Evolutionary conservation across 1,140 invertebrate species (phyloP).

Genomic region (Apis florea): DNA sequence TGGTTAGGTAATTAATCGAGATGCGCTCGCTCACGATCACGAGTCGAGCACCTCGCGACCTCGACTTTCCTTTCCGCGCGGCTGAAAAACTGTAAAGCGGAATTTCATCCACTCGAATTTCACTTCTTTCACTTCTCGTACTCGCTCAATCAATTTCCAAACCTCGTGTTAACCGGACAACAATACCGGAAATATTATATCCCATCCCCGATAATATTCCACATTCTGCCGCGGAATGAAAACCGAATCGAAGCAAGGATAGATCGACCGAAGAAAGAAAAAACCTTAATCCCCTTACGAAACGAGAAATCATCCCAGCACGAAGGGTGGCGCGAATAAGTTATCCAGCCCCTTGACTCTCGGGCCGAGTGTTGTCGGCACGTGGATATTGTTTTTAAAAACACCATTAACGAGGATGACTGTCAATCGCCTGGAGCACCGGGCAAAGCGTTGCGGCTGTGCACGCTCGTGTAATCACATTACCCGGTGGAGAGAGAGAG

Average conservation of each 20-base stretch:
- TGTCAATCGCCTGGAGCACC: slow-evolving; percentile 76
- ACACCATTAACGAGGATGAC: slow-evolving; percentile 80
- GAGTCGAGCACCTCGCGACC: slow-evolving; percentile 44
- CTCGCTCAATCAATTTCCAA: no score
- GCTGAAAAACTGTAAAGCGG: neutral
- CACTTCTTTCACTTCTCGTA: no score
- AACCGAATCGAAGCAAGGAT: no score
- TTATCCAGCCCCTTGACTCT: slow-evolving; percentile 49
- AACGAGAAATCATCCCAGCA: slow-evolving; percentile 5
- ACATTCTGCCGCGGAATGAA: no score
- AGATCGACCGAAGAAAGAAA: no score
- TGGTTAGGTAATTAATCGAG: slow-evolving; percentile 63
- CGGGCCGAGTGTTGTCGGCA: slow-evolving; percentile 45
- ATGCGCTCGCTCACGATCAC: slow-evolving; percentile 15
- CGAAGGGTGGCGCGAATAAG: slow-evolving; percentile 48
- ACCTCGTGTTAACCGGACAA: no score
- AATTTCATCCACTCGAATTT: no score
- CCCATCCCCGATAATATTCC: no score
- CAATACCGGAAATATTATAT: no score
- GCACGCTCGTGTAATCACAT: slow-evolving; percentile 78
- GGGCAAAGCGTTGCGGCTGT: slow-evolving; percentile 43
- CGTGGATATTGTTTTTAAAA: slow-evolving; percentile 80
- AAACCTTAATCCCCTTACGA: neutral
- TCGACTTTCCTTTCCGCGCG: neutral
- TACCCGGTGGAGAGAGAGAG: slow-evolving; percentile 51